phyloP scores from a whole-genome alignment of 1,140 invertebrate genomes.

The Scaptomyza hsui region DNA sequence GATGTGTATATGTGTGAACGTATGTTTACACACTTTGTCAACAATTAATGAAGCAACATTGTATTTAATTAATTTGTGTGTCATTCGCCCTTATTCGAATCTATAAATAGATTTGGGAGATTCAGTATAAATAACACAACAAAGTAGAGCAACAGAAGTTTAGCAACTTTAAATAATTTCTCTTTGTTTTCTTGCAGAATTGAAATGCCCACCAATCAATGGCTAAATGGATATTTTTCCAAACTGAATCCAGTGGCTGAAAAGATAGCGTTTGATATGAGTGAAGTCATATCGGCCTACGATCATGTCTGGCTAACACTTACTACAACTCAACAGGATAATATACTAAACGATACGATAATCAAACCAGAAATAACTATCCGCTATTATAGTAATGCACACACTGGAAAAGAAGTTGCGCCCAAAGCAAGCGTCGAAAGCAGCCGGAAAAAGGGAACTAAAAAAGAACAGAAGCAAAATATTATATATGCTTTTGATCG shows the following conservation, averaged over 20 bases:
- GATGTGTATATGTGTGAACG: not conserved
- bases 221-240: slow-evolving; percentile 56
- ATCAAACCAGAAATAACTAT: slow-evolving; percentile 64
- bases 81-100: not conserved
- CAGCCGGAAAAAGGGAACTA: slow-evolving; percentile 4
- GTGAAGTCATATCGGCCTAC: slow-evolving; percentile 48
- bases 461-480: slow-evolving; percentile 12
- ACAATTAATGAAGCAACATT: slow-evolving; percentile 2
- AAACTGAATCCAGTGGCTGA: slow-evolving; percentile 67
- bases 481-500: slow-evolving; percentile 52
- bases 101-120: too few relatives aligned
- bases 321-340: slow-evolving; percentile 50
- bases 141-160: not conserved
- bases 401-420: not conserved
- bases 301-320: slow-evolving; percentile 52
- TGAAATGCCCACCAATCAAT: slow-evolving; percentile 40
- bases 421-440: not conserved
- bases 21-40: not conserved
- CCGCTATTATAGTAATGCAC: slow-evolving; percentile 43
- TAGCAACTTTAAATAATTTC: not conserved
- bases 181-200: slow-evolving; percentile 20
- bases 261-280: slow-evolving; percentile 62
- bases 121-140: too few relatives aligned
- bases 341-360: slow-evolving; percentile 59
- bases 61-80: not conserved